These are phyloP conservation scores for Myrmophylax atrothorax DNA, from an alignment of 2,113 vertebrate genomes.

Conservation along the genomic window DNA sequence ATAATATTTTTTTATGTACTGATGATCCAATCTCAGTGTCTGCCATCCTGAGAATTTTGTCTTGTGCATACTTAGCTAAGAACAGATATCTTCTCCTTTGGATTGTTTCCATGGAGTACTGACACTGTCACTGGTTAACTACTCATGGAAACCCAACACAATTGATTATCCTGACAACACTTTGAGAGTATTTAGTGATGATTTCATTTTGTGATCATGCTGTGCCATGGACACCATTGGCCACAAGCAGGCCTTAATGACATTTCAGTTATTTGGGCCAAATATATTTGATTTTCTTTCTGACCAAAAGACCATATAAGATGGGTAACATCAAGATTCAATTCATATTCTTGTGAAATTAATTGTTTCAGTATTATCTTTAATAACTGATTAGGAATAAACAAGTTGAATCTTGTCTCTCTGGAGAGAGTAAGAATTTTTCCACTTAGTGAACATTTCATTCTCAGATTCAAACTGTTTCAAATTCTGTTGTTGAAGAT, in stretches of 20 bases:
- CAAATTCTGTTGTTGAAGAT: fast-evolving
- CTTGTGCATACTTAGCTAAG: neutral
- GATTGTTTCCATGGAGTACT: neutral
- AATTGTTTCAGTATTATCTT: neutral
- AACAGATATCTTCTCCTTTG: neutral
- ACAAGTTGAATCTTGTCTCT: neutral
- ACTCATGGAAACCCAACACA: neutral
- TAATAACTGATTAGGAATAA: neutral
- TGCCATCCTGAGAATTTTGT: neutral
- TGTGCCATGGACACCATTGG: neutral
- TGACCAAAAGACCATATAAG: neutral
- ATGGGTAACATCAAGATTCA: neutral
- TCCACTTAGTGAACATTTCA: neutral
- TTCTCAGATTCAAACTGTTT: neutral
- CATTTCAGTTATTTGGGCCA: neutral
- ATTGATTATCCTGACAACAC: neutral
- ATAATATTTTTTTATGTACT: neutral
- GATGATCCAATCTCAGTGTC: neutral
- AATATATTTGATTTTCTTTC: neutral
- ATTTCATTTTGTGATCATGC: neutral
- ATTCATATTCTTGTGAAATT: neutral
- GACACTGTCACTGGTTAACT: neutral
- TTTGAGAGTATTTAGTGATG: neutral
- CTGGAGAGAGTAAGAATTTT: neutral
- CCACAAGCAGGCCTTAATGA: neutral